These are phyloP conservation scores for Toxostoma redivivum DNA, from an alignment of 2,113 vertebrate genomes.

Conservation along the genomic window DNA sequence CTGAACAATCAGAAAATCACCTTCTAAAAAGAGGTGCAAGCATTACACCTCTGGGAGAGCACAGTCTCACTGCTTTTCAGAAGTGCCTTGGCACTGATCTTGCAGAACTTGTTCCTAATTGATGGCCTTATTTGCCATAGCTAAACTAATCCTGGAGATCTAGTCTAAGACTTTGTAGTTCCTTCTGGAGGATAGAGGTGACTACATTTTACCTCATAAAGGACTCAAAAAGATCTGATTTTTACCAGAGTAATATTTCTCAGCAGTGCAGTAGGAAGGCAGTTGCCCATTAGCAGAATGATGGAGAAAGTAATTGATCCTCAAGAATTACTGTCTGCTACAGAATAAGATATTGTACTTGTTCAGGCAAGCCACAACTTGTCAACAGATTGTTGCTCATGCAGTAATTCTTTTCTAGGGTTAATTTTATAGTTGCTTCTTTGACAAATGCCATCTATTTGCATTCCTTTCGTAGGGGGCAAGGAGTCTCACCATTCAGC, in stretches of 20 bases:
- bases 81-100: not conserved
- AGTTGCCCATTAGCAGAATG: not conserved
- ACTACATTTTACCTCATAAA: not conserved
- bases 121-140: not conserved
- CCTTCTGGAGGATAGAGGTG: not conserved
- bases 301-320: not conserved
- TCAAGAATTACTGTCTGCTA: not conserved
- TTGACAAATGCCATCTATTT: not conserved
- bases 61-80: not conserved
- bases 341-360: not conserved
- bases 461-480: not conserved
- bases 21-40: not conserved
- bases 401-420: not conserved
- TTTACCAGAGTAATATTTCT: not conserved
- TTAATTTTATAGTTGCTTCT: not conserved
- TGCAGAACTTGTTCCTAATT: not conserved
- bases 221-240: not conserved
- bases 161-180: not conserved
- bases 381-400: fast-evolving
- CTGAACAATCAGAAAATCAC: not conserved
- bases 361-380: not conserved
- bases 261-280: not conserved
- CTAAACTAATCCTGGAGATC: not conserved
- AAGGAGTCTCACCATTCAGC: not conserved
- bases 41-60: not conserved